phyloP scores from a whole-genome alignment of 2,797 vertebrate genomes.

The Cheirogaleus major region DNA sequence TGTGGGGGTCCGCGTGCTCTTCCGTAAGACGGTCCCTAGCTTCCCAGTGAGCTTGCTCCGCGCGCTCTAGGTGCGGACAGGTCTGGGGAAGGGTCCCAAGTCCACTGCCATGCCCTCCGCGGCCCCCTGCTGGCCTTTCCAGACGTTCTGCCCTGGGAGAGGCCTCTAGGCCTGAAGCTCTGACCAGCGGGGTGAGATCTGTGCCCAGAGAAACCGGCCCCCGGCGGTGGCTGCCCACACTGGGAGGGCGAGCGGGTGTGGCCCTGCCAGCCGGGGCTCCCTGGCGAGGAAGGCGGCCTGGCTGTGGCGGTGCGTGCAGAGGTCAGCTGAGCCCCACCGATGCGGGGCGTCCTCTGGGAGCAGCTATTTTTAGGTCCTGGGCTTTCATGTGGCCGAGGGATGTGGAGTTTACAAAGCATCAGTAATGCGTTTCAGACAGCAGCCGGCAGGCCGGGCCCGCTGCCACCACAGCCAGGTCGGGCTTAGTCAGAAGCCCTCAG shows the following conservation, averaged over 20 bases:
- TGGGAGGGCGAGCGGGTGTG: background rate
- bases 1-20: background rate
- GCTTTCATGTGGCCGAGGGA: slow-evolving; percentile 89
- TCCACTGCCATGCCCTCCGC: background rate
- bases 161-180: slow-evolving; percentile 40
- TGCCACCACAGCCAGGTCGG: slow-evolving; percentile 66
- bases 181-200: slow-evolving; percentile 25
- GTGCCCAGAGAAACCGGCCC: slow-evolving; percentile 45
- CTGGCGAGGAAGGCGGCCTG: slow-evolving; percentile 65
- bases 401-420: slow-evolving; percentile 89
- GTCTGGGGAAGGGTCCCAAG: background rate
- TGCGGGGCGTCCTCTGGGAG: slow-evolving; percentile 85
- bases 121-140: background rate
- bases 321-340: slow-evolving; percentile 79
- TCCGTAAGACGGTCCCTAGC: background rate
- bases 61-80: background rate
- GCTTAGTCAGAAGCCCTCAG: slow-evolving; percentile 51
- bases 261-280: slow-evolving; percentile 27
- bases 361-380: slow-evolving; percentile 87
- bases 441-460: slow-evolving; percentile 56
- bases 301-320: slow-evolving; percentile 75
- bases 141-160: slow-evolving; percentile 18
- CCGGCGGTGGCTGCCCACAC: slow-evolving; percentile 20
- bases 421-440: slow-evolving; percentile 89
- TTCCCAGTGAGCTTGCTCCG: background rate